Base-by-base conservation (phyloP, 2,888 invertebrate species). In the Timema cristinae region DNA sequence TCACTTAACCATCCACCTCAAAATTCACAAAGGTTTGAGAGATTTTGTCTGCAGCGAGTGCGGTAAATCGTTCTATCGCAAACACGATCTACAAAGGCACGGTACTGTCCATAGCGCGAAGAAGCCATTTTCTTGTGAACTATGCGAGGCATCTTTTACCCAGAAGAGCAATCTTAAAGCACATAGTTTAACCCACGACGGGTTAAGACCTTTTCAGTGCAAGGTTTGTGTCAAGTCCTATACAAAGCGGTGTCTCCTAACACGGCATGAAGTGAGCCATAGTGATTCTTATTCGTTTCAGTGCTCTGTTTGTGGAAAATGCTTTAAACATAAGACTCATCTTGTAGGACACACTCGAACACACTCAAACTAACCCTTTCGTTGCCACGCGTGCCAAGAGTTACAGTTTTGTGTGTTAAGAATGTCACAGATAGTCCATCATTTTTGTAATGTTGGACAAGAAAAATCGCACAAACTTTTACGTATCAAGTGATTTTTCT, bases 231-330 rank as follows among this genome's bases (percentile, higher is more conserved):
- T 13, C 16, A 69, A 69, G 49, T 6, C 48, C 15, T 69, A 61
- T 50, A 16, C 61, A 5, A 47, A 61, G 8, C 50, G 15, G 13
- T 48, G 61, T 50, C 15, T 50, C 13, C 69, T 69, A 15, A 15
- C 49, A 5, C 9, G 50, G 10, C 69, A 69, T 13, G n/a, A 16
- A 1, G 50, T 52, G 9, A 63, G 32, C 10, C 69, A 69, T 47
- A 61, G 49, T 32, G 59, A 47, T n/a, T 16, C 59, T 7, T 32
- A 69, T 13, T 32, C 61, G 1, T 61, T 16, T 32, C 32, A 69
- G 16, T 69, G 69, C 51, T 50, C 59, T 16, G 47, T 69, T 16
- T 69, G 69, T 11, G 13, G 47, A 13, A 69, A 63, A 56, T 61
- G 61, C 16, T 69, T 69, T 50, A 61, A 13, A 15, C 69, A 54